phyloP scores from a whole-genome alignment of 2,888 invertebrate species.

The Ctena decussata region DNA sequence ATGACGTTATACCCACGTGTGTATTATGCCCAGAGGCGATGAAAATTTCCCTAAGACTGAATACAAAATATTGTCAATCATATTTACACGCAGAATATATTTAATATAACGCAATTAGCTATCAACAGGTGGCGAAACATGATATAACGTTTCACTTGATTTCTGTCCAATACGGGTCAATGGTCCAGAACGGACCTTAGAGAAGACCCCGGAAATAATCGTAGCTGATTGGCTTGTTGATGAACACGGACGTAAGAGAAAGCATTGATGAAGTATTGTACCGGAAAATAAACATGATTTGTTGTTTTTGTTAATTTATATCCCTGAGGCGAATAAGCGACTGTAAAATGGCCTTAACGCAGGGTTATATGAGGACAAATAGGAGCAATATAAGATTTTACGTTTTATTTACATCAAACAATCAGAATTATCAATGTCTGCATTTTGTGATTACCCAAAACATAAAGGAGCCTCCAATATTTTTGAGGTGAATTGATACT shows the following conservation, averaged over 20 bases:
- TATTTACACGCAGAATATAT: not conserved
- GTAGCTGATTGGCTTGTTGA: not conserved
- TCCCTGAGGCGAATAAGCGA: not conserved
- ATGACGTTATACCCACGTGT: not conserved
- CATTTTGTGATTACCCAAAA: too few relatives aligned
- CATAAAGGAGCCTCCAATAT: too few relatives aligned
- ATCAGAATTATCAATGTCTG: too few relatives aligned
- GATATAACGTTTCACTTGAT: too few relatives aligned
- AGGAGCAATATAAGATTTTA: too few relatives aligned
- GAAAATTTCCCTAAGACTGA: not conserved
- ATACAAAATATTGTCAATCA: not conserved
- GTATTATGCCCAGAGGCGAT: not conserved
- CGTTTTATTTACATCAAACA: too few relatives aligned
- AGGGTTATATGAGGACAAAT: too few relatives aligned
- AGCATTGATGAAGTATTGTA: not conserved
- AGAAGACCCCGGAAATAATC: not conserved
- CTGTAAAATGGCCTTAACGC: not conserved
- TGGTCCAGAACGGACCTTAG: not conserved
- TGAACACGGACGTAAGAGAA: not conserved
- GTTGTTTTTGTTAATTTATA: not conserved
- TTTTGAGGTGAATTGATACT: too few relatives aligned
- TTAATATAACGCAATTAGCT: too few relatives aligned
- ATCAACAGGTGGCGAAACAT: too few relatives aligned
- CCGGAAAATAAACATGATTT: too few relatives aligned
- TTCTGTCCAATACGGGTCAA: too few relatives aligned